Conservation (phyloP, 2,888 invertebrate species). For the Dioctria linearis region DNA sequence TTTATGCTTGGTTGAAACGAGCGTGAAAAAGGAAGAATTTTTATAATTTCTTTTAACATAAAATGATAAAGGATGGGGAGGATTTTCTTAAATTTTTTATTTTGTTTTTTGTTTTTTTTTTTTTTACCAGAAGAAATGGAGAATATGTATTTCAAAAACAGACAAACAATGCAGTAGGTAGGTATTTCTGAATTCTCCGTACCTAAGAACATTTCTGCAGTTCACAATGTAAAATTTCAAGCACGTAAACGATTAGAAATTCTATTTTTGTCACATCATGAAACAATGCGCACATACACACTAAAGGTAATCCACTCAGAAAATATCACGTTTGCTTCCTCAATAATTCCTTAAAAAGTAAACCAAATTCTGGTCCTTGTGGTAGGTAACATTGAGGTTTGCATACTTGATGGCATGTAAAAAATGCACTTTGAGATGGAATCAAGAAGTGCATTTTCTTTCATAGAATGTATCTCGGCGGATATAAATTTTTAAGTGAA, state of each 20-base stretch:
- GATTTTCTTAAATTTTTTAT: too few species aligned
- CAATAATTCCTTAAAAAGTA: slow-evolving; percentile 40
- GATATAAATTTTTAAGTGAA: slow-evolving; percentile 25
- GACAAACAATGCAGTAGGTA: neutral
- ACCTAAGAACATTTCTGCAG: neutral
- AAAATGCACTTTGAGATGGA: slow-evolving; percentile 34
- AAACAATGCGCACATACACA: neutral
- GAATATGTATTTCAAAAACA: neutral
- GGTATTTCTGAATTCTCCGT: neutral
- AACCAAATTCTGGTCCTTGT: neutral
- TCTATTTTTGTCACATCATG: slow-evolving; percentile 10
- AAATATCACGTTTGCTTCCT: slow-evolving; percentile 25
- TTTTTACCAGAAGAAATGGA: neutral
- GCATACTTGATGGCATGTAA: slow-evolving; percentile 39
- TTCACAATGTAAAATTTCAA: neutral
- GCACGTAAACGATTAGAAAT: neutral
- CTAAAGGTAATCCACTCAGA: slow-evolving; percentile 15
- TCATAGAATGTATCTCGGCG: slow-evolving; percentile 13
- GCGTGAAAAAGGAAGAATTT: too few species aligned
- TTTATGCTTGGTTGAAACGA: neutral
- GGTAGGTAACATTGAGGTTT: slow-evolving; percentile 16
- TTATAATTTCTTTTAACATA: too few species aligned
- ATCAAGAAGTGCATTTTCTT: slow-evolving; percentile 32
- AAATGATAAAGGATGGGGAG: too few species aligned
- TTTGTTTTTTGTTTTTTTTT: too few species aligned